Evolutionary conservation across 37 sponge, comb jelly and placozoan species (phyloP).

Genomic region (Cliona cf. orientalis): DNA sequence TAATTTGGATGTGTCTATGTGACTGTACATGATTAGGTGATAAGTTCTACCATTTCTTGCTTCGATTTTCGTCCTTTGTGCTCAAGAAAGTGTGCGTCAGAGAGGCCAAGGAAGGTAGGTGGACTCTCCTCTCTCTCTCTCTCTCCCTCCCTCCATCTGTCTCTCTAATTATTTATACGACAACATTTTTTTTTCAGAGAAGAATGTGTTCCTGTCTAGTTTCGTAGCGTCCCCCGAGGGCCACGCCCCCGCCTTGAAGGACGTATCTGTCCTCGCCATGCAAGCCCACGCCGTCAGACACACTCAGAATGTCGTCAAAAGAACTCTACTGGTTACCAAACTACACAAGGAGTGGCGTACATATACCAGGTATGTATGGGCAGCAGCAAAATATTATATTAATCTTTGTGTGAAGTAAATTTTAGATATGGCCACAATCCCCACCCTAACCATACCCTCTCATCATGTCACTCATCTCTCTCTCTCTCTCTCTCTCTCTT

Average conservation of each 20-base stretch:
- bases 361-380: constrained; percentile 37
- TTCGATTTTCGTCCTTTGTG: constrained; percentile 59
- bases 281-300: constrained; percentile 40
- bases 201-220: constrained; percentile 41
- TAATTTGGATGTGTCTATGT: not conserved
- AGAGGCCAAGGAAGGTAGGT: constrained; percentile 47
- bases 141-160: not conserved
- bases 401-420: not conserved
- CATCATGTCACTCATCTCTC: not conserved
- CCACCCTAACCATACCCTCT: not conserved
- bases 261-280: constrained; percentile 14
- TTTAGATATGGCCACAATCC: not conserved
- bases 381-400: not conserved
- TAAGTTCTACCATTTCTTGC: constrained; percentile 66
- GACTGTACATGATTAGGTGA: constrained; percentile 52
- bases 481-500: not conserved
- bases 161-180: constrained; percentile 2
- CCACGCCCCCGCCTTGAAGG: constrained; percentile 9
- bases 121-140: not conserved
- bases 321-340: constrained; percentile 1
- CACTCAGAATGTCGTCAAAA: constrained; percentile 7
- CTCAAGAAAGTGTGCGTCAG: constrained; percentile 33
- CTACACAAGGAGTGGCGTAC: constrained; percentile 59
- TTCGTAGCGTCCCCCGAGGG: constrained; percentile 24
- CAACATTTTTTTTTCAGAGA: constrained; percentile 18